Base-by-base conservation (phyloP, 1,140 invertebrate genomes). In the Hycleus phaleratus region DNA sequence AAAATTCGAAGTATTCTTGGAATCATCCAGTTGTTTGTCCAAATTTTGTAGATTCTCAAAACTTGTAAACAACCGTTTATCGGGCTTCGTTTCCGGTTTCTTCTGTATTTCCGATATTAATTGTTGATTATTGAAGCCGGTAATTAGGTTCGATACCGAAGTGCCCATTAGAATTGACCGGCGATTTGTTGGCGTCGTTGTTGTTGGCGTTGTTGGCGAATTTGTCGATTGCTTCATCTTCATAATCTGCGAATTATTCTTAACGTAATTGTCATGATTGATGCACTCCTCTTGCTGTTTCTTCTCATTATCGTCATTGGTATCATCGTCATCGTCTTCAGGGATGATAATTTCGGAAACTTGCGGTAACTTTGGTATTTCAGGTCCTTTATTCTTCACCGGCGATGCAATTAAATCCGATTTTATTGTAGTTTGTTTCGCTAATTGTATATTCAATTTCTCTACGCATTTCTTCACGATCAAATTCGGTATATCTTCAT, bases 291-390 rank as follows among this genome's bases (percentile, higher is more conserved):
- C 66, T 43, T 69, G 62, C 12, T 67, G 65, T 68, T 60, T 73
- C 32, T 32, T 32, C 4, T 32, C 32, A 32, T 32, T 32, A 5
- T 32, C 18, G 18, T 18, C 18, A 18, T 18, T 18, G 18, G 18
- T 32, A 32, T 32, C 32, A 12, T 64, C 61, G 12, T 80, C 78
- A n/a, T 75, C 76, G 65, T 81, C 79, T 49, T 81, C 79, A 0
- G 80, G 80, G 47, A 82, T 82, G 38, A 82, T 79, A 26, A 82
- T 82, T 66, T 82, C 80, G 26, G 79, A 81, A 46, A 82, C 80
- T 68, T 81, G 79, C 11, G 80, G 80, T 60, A 82, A 74, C 71
- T 79, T 81, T 3, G 80, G 80, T 59, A 82, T 82, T 56, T 81
- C 78, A 59, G 77, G 76, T 56, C 80, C 78, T 58, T 72, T 75